Conservation (phyloP, 2,888 invertebrate genomes). For the Drosophila helvetica region DNA sequence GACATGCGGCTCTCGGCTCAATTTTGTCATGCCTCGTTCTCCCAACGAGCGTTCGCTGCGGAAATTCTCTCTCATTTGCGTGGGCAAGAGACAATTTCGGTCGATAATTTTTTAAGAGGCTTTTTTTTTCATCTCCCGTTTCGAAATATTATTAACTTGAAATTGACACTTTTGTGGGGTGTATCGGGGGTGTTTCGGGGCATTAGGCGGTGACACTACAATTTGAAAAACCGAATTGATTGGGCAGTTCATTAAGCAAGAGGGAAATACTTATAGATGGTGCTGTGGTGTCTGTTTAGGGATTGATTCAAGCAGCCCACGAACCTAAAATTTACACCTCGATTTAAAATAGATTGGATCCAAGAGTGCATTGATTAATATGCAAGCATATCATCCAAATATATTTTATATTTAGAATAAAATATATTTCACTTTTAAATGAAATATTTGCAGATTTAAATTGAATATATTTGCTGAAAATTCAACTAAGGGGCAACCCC, state of each 20-base stretch:
- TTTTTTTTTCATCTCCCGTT: constrained; percentile 62
- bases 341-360: too few relatives aligned
- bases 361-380: too few relatives aligned
- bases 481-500: too few relatives aligned
- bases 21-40: constrained; percentile 73
- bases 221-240: constrained; percentile 22
- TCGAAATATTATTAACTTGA: constrained; percentile 56
- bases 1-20: constrained; percentile 61
- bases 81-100: constrained; percentile 57
- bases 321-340: too few relatives aligned
- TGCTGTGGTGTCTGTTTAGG: too few relatives aligned
- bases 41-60: neutral
- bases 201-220: constrained; percentile 6
- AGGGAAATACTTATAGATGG: neutral
- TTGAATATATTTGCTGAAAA: too few relatives aligned
- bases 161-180: constrained; percentile 50
- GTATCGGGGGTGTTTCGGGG: constrained; percentile 7
- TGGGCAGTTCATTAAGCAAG: neutral
- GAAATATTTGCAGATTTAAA: too few relatives aligned
- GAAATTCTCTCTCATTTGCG: constrained; percentile 64
- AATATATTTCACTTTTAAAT: too few relatives aligned
- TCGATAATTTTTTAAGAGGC: constrained; percentile 73
- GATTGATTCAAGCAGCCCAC: too few relatives aligned
- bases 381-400: too few relatives aligned
- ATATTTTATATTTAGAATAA: too few relatives aligned